A percentile compares a stretch with the other conserved stretches of the same genome.
Conservation (phyloP, 2,113 vertebrate genomes). For the Scalopus aquaticus region DNA sequence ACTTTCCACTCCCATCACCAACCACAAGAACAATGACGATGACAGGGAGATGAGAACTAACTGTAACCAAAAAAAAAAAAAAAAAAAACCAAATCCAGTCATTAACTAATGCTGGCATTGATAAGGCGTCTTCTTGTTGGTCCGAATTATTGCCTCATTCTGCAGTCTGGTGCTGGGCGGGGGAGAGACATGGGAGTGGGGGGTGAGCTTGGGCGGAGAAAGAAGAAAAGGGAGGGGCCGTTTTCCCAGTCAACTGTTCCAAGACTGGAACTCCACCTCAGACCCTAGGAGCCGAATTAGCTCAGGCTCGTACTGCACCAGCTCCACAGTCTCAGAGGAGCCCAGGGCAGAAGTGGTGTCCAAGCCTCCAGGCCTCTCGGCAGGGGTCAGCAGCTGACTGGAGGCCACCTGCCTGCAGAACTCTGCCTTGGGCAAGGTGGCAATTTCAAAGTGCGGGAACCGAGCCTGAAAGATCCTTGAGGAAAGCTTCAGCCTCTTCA, state of each 20-base stretch:
- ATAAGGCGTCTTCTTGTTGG: conserved; percentile 85
- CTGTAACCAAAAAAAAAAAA: conserved; percentile 69
- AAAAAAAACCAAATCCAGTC: conserved; percentile 77
- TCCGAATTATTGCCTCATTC: conserved; percentile 89
- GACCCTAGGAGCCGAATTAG: conserved; percentile 95
- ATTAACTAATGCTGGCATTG: conserved; percentile 81
- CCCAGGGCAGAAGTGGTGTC: conserved; percentile 80
- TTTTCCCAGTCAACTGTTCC: conserved; percentile 87
- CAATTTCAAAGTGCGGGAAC: conserved; percentile 96
- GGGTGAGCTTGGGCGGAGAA: conserved; percentile 57
- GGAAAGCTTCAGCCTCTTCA: conserved; percentile 96
- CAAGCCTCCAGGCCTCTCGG: conserved; percentile 82
- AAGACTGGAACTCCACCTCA: conserved; percentile 85
- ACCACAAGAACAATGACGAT: conserved; percentile 56
- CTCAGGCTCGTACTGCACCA: conserved; percentile 95
- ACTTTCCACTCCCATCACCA: conserved; percentile 67
- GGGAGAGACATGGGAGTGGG: conserved; percentile 45
- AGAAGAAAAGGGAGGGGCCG: conserved; percentile 56
- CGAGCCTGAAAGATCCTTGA: conserved; percentile 96
- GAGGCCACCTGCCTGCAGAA: conserved; percentile 92
- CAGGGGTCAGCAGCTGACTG: conserved; percentile 92
- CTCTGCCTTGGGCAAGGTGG: conserved; percentile 89
- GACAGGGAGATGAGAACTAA: conserved; percentile 78
- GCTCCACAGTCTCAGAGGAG: conserved; percentile 90
- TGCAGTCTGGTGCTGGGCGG: conserved; percentile 75